These are phyloP conservation scores for Hemithea aestivaria DNA, from an alignment of 2,888 invertebrate genomes.

Conservation along the genomic window DNA sequence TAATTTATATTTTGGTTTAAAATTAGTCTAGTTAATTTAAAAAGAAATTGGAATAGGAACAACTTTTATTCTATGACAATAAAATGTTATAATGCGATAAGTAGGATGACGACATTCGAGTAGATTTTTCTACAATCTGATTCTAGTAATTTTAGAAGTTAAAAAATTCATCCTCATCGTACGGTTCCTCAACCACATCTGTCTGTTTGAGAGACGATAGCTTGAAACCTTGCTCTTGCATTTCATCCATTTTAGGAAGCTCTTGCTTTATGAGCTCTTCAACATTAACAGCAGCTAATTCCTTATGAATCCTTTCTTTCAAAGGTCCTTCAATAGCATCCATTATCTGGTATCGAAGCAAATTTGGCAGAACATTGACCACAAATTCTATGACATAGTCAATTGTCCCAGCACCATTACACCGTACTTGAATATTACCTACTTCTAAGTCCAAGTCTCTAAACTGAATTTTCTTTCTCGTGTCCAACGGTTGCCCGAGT, in stretches of 20 bases:
- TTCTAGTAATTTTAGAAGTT: too few species aligned
- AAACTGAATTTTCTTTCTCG: constrained; percentile 84
- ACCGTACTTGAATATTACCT: constrained; percentile 90
- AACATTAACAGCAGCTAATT: constrained; percentile 85
- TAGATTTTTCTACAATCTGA: too few species aligned
- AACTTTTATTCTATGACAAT: too few species aligned
- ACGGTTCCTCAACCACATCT: constrained; percentile 36
- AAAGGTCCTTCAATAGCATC: constrained; percentile 90
- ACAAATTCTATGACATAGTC: constrained; percentile 90
- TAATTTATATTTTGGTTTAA: too few species aligned
- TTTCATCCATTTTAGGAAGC: constrained; percentile 82
- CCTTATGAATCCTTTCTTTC: constrained; percentile 85
- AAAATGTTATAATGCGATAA: too few species aligned
- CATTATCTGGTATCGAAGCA: constrained; percentile 92
- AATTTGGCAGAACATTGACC: constrained; percentile 90
- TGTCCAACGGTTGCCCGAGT: constrained; percentile 87
- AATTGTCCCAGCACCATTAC: constrained; percentile 91
- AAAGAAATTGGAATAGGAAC: too few species aligned
- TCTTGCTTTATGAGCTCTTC: constrained; percentile 86
- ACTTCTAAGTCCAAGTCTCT: constrained; percentile 88
- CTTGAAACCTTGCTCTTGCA: constrained; percentile 70
- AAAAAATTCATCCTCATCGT: constrained; percentile 70
- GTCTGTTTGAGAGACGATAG: constrained; percentile 53
- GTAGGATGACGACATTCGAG: too few species aligned
- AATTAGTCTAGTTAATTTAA: too few species aligned